phyloP scores from a whole-genome alignment of 2,797 vertebrate species.

The Xenops minutus region DNA sequence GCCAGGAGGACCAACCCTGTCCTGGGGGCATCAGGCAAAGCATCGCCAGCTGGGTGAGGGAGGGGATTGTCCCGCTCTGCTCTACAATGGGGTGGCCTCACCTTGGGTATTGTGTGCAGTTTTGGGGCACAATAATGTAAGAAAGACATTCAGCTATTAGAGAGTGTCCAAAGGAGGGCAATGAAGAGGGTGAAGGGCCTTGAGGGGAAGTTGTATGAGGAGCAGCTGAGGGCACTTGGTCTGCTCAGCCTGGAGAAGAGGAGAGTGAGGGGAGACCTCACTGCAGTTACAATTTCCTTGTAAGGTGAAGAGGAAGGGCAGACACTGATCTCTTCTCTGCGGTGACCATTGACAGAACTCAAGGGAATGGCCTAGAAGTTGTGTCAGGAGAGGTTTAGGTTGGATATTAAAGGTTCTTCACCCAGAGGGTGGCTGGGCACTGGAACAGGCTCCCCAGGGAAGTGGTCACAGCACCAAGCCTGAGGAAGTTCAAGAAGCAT shows the following conservation, averaged over 20 bases:
- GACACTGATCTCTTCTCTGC: neutral
- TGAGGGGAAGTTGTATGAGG: neutral
- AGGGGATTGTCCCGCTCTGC: neutral
- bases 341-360: neutral
- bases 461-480: neutral
- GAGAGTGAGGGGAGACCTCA: neutral
- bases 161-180: neutral
- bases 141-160: neutral
- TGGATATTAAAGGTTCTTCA: neutral
- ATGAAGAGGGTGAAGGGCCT: neutral
- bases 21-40: neutral
- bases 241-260: neutral
- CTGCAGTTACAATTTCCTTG: neutral
- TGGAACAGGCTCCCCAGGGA: neutral
- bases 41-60: fast-evolving
- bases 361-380: neutral
- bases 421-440: neutral
- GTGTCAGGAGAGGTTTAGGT: neutral
- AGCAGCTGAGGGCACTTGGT: neutral
- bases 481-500: neutral
- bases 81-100: neutral
- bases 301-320: neutral
- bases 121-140: neutral
- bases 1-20: neutral
- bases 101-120: neutral